These are phyloP conservation scores for Thumatha senex DNA, from an alignment of 2,888 invertebrate species.

Conservation along the genomic window DNA sequence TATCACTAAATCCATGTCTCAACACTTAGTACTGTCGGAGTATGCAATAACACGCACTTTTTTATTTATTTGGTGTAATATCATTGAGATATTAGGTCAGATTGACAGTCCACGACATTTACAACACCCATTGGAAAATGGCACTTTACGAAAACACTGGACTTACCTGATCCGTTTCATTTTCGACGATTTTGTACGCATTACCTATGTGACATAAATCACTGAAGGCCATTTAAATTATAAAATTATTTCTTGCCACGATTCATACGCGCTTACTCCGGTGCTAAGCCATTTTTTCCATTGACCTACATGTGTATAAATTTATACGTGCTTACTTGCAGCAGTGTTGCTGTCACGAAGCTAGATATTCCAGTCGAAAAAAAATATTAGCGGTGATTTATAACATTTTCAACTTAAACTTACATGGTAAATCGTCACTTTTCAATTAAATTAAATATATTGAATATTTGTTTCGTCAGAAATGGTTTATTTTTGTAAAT, in stretches of 20 bases:
- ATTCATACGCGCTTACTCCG: conserved; percentile 75
- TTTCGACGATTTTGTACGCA: conserved; percentile 80
- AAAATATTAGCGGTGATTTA: conserved; percentile 15
- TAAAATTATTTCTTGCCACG: conserved; percentile 80
- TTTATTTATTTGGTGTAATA: conserved; percentile 52
- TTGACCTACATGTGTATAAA: conserved; percentile 83
- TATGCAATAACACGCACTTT: conserved; percentile 37
- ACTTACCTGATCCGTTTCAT: conserved; percentile 81
- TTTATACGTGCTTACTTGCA: conserved; percentile 68
- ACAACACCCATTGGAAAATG: conserved; percentile 70
- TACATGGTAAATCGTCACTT: conserved; percentile 34
- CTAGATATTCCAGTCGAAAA: conserved; percentile 27
- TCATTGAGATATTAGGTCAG: conserved; percentile 74
- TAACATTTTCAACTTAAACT: conserved; percentile 29
- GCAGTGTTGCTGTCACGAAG: conserved; percentile 68
- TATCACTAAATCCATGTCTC: conserved; percentile 25
- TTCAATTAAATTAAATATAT: conserved; percentile 14
- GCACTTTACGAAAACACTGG: conserved; percentile 55
- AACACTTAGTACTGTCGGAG: conserved; percentile 26
- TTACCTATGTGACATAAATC: conserved; percentile 81
- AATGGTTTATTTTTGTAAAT: conserved; percentile 38
- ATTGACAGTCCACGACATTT: conserved; percentile 78
- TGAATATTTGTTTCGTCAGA: conserved; percentile 12
- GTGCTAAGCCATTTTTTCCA: conserved; percentile 82
- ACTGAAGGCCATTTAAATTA: conserved; percentile 84